Percentiles rank a stretch among this genome's conserved stretches.
phyloP scores from a whole-genome alignment of 2,888 invertebrate genomes.

The Allygus modestus region DNA sequence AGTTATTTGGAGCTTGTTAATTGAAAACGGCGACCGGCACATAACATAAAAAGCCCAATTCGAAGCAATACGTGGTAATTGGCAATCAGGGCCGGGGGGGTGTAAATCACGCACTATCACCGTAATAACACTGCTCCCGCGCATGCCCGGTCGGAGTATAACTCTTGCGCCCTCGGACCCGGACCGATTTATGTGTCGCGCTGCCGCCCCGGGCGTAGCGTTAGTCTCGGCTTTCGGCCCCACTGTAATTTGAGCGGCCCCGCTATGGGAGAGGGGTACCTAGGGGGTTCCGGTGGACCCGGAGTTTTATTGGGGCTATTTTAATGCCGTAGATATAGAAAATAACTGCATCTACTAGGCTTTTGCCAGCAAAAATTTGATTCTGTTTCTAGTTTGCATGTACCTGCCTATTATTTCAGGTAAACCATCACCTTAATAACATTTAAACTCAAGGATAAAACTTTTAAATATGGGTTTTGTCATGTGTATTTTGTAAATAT shows the following conservation, averaged over 20 bases:
- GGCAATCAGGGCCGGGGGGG: slow-evolving; percentile 7
- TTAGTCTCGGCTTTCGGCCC: slow-evolving; percentile 40
- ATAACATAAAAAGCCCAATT: slow-evolving; percentile 35
- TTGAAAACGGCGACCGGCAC: slow-evolving; percentile 24
- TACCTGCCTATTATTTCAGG: no score
- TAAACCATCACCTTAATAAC: no score
- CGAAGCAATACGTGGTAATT: slow-evolving; percentile 19
- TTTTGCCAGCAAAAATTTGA: no score
- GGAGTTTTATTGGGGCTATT: no score
- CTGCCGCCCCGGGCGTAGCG: slow-evolving; percentile 19
- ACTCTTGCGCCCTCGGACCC: background rate
- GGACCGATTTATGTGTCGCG: slow-evolving; percentile 38
- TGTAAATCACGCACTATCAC: slow-evolving; percentile 32
- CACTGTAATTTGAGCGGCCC: slow-evolving; percentile 43
- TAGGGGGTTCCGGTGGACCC: background rate
- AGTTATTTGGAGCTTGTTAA: slow-evolving; percentile 43
- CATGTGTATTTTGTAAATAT: no score
- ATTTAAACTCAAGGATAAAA: no score
- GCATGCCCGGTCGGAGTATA: background rate
- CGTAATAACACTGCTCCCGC: slow-evolving; percentile 38
- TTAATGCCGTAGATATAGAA: no score
- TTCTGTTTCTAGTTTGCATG: no score
- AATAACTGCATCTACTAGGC: no score
- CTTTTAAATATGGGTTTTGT: no score
- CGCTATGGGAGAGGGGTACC: background rate